Conservation (phyloP, 53 echinoderm and acorn worm species). For the Mesocentrotus franciscanus region DNA sequence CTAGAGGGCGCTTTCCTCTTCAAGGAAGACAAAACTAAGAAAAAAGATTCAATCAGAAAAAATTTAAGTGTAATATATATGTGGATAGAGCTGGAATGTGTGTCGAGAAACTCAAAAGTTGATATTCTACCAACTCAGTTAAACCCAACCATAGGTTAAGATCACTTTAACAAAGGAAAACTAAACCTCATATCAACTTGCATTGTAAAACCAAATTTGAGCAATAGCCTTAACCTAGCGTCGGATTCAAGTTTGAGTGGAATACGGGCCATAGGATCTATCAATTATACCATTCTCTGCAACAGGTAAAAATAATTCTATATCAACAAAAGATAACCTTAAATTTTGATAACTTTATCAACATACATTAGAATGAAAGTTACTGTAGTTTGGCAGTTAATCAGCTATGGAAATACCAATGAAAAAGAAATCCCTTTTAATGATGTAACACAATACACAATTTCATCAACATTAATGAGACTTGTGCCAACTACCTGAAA, state of each 20-base stretch:
- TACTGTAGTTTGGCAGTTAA: neutral
- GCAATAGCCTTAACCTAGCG: too few species aligned
- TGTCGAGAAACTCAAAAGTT: neutral
- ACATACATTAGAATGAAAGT: neutral
- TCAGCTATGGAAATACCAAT: neutral
- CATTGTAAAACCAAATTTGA: too few species aligned
- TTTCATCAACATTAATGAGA: neutral
- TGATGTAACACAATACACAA: neutral
- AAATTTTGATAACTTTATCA: neutral
- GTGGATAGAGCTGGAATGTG: neutral
- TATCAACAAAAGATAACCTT: neutral
- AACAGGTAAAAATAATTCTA: neutral
- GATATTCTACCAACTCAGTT: too few species aligned
- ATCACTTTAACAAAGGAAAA: too few species aligned
- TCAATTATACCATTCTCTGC: neutral
- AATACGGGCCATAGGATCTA: neutral
- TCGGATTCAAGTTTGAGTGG: too few species aligned
- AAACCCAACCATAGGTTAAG: too few species aligned
- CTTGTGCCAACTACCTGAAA: neutral
- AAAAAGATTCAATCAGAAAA: neutral
- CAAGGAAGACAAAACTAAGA: slow-evolving; percentile 30
- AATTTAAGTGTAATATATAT: neutral
- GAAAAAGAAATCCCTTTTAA: neutral
- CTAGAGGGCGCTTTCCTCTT: slow-evolving; percentile 42
- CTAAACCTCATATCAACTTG: too few species aligned